Base-by-base conservation (phyloP, 1,140 invertebrate species). In the Solenopsis invicta region DNA sequence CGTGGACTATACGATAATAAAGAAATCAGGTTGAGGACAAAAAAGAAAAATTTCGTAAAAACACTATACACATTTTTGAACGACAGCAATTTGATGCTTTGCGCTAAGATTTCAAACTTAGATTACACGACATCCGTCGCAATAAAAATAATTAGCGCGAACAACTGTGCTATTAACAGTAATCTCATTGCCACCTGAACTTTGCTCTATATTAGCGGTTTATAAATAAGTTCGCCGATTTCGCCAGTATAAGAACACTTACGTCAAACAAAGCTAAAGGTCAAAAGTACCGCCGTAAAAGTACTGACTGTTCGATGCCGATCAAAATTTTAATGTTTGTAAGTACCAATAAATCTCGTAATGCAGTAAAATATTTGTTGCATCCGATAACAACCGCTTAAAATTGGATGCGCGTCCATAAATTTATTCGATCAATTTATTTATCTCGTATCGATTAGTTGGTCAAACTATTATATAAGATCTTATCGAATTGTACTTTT, bases 161-260 rank as follows among this genome's bases (percentile, higher is more conserved):
- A 61, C 48, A 6, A 21, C 21, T 56, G 18, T 72, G 52, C 37
- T 54, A 61, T 62, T 74, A 82, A 52, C 59, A 61, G 52, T 61
- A 75, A 84, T 84, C 50, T 82, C 69, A 84, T 84, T 75, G 69
- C 54, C 69, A 64, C 69, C 69, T 84, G 69, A 84, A 84, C 80
- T 84, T 84, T 84, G 80, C 80, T 84, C 67, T 82, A 81, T 56
- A 81, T 81, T 81, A 81, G 21, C 78, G 48, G 34, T 71, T 62
- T 84, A 84, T 84, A 84, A 84, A 84, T 84, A 84, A 84, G 80
- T 37, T 61, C 21, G 18, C 69, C 54, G 80, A 84, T 84, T 74
- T 75, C 54, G 54, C 52, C 69, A 45, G 66, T 45, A 56, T 61
- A 75, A 75, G 69, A 84, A 74, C 69, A 75, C 41, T 75, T 84